A percentile compares a stretch with the other conserved stretches of the same genome.
phyloP scores from a whole-genome alignment of 2,888 invertebrate genomes.

The Eudemis profundana region DNA sequence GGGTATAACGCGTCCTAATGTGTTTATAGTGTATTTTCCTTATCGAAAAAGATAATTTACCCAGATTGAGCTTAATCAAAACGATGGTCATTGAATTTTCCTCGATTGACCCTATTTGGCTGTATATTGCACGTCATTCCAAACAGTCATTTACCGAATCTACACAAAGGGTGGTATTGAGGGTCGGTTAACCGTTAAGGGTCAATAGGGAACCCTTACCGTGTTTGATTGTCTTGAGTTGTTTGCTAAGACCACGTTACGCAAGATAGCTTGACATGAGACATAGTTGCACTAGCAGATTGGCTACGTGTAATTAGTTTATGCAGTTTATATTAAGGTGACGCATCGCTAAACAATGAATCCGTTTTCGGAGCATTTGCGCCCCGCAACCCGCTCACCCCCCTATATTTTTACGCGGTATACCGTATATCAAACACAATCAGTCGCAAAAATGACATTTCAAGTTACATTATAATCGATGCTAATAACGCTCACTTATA shows the following conservation, averaged over 20 bases:
- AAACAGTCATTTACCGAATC: slow-evolving; percentile 17
- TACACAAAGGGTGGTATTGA: slow-evolving; percentile 36
- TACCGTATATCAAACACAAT: no score
- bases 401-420: no score
- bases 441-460: no score
- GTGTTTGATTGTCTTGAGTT: slow-evolving; percentile 66
- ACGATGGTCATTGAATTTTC: background rate
- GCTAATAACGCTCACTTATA: no score
- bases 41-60: background rate
- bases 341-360: no score
- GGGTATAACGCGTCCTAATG: no score
- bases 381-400: no score
- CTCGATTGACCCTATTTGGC: background rate
- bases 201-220: slow-evolving; percentile 58
- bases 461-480: no score
- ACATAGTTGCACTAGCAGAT: background rate
- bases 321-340: no score
- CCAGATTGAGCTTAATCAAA: background rate
- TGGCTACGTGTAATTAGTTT: no score
- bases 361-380: no score
- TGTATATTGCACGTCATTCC: slow-evolving; percentile 18
- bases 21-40: background rate
- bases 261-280: slow-evolving; percentile 51
- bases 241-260: slow-evolving; percentile 57
- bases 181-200: slow-evolving; percentile 49